Evolutionary conservation across 2,113 vertebrate species (phyloP), one percentile per base, ranked within the genome.

Genomic region (Egretta garzetta): DNA sequence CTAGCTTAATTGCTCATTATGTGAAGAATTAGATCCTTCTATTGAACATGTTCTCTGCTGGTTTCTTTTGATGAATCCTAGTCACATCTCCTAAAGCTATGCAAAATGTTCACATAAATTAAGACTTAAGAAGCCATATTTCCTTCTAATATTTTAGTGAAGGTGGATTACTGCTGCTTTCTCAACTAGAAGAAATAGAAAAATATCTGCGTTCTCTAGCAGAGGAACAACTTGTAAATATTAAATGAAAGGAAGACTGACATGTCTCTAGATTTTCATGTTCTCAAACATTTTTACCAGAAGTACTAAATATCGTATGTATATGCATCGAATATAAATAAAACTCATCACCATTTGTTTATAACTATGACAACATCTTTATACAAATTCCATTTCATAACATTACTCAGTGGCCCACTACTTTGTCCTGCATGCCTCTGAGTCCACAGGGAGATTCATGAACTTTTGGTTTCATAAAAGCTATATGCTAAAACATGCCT

Each of bases 51-150:
- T 85, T 82, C 70, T 95, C 66, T 72, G 52, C 49, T 82, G 39
- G 33, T 85, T 91, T 76, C 87, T 73, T 97, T 91, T 96, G 90
- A 95, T 93, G 81, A 95, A 49, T 86, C 70, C 15, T n/a, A 72
- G 60, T 33, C 6, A 0, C 37, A 66, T 60, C 58, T 93, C 90
- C 92, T 76, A 93, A 79, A 91, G 84, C 74, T 95, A 75, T 89
- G 75, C 59, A 81, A 95, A 75, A 86, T 60, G 30, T 35, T 93
- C 73, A 72, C 21, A 73, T 82, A 88, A 90, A 93, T 93, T 94
- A 94, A 95, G 81, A 90, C 19, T 43, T 92, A 62, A 28, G 1
- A 0, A 72, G 76, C 12, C 14, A 39, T 41, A 74, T 63, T 95
- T 87, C 52, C 35, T 18, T 33, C 19, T 63, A 60, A 53, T 75